A percentile compares a stretch with the other conserved stretches of the same genome.
These are phyloP conservation scores for Atopsyche davidsoni DNA, from an alignment of 1,140 invertebrate genomes.

Conservation along the genomic window DNA sequence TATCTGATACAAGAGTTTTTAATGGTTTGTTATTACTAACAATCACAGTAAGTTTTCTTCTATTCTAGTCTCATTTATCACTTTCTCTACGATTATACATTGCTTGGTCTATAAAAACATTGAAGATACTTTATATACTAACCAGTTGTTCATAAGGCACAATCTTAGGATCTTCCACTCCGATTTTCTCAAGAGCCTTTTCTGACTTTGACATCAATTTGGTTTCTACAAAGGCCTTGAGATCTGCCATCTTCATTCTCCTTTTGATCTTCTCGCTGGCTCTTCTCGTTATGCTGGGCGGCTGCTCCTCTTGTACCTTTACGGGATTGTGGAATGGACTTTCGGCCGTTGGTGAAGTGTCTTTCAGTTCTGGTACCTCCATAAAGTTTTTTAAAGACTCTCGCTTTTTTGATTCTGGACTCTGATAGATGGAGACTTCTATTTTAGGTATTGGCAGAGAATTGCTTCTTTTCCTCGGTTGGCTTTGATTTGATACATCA, in stretches of 20 bases:
- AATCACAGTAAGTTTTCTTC: constrained; percentile 6
- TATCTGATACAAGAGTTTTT: no score
- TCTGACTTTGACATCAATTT: constrained; percentile 87
- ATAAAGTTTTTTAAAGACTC: constrained; percentile 69
- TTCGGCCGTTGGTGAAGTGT: constrained; percentile 49
- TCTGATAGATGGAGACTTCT: constrained; percentile 78
- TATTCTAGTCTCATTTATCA: no score
- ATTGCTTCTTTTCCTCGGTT: constrained; percentile 77
- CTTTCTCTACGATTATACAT: no score
- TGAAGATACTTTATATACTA: constrained; percentile 23
- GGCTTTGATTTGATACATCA: constrained; percentile 64
- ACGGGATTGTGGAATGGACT: constrained; percentile 43
- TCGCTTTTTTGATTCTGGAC: constrained; percentile 60
- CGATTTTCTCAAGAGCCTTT: constrained; percentile 84
- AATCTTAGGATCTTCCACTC: constrained; percentile 63
- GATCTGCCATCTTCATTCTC: constrained; percentile 83
- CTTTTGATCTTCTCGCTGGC: constrained; percentile 76
- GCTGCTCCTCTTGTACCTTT: constrained; percentile 51
- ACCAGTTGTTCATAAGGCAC: constrained; percentile 47
- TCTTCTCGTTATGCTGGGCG: constrained; percentile 52
- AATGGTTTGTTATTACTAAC: no score
- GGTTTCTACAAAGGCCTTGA: constrained; percentile 85
- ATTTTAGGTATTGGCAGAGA: constrained; percentile 92
- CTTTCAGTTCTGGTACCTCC: constrained; percentile 63
- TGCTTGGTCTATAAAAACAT: neutral